A percentile compares a stretch with the other conserved stretches of the same genome.
These are phyloP conservation scores for Suncus etruscus DNA, from an alignment of 2,113 vertebrate genomes.

Conservation along the genomic window DNA sequence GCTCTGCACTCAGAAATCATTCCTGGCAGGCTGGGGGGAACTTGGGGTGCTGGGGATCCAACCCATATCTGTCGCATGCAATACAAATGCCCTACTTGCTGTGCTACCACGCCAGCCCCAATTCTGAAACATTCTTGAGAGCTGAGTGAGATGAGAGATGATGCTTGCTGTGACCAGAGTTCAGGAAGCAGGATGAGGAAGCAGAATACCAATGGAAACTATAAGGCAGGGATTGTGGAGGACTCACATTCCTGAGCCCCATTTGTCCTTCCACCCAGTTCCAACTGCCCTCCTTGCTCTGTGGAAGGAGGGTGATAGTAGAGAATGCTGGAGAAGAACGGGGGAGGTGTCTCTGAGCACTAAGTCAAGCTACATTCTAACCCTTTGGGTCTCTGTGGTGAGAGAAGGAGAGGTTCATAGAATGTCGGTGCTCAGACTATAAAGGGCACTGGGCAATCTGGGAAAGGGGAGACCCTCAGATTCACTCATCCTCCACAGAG, in stretches of 20 bases:
- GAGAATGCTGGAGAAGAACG: background rate
- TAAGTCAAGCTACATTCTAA: background rate
- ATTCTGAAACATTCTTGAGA: background rate
- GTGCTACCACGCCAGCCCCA: too few relatives aligned
- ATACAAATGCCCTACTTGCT: too few relatives aligned
- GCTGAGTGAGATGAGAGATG: background rate
- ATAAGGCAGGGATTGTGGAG: background rate
- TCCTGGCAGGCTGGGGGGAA: too few relatives aligned
- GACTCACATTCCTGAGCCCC: background rate
- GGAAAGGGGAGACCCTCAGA: background rate
- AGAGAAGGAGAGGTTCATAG: background rate
- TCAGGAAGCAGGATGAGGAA: background rate
- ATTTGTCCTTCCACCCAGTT: background rate
- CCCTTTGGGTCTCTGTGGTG: background rate
- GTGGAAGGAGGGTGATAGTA: background rate
- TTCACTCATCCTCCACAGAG: accelerated
- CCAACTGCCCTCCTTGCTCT: background rate
- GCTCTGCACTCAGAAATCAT: too few relatives aligned
- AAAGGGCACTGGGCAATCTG: background rate
- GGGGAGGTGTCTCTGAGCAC: background rate
- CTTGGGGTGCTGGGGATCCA: too few relatives aligned
- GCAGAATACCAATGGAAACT: background rate
- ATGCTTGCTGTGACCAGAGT: background rate
- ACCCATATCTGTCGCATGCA: too few relatives aligned
- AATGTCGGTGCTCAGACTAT: background rate